Conservation (phyloP, 2,113 vertebrate genomes). For the Conger conger region DNA sequence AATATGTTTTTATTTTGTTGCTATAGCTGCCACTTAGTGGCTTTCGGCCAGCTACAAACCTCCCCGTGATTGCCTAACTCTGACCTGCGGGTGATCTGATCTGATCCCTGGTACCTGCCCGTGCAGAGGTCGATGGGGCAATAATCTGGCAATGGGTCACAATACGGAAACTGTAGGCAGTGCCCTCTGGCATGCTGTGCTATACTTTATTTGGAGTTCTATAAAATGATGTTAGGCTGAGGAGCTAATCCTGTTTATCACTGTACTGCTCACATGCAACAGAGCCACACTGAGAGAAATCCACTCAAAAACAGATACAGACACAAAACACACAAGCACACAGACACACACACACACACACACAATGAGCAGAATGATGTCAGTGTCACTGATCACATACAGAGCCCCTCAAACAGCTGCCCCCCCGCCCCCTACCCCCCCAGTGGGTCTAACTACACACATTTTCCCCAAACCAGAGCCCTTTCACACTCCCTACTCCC, state of each 20-base stretch:
- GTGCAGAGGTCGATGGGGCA: too few species aligned
- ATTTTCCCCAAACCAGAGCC: not conserved
- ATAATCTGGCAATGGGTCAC: too few species aligned
- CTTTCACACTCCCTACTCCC: slow-evolving; percentile 1
- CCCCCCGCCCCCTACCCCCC: not conserved
- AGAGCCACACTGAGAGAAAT: not conserved
- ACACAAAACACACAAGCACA: not conserved
- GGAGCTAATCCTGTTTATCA: not conserved
- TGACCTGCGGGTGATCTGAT: too few species aligned
- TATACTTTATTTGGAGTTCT: too few species aligned
- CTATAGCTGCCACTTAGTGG: not conserved
- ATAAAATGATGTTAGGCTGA: not conserved
- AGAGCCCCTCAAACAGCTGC: not conserved
- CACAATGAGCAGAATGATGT: not conserved
- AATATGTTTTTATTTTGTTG: too few species aligned
- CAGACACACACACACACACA: not conserved
- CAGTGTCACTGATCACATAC: not conserved
- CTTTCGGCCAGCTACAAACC: not conserved
- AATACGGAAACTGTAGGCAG: not conserved
- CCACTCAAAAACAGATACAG: not conserved
- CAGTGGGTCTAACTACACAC: not conserved
- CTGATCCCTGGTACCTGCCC: too few species aligned
- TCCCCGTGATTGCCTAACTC: not conserved
- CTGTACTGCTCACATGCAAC: not conserved
- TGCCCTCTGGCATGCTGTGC: not conserved